Base-by-base conservation (phyloP, 2,113 vertebrate genomes). In the Ranitomeya variabilis region DNA sequence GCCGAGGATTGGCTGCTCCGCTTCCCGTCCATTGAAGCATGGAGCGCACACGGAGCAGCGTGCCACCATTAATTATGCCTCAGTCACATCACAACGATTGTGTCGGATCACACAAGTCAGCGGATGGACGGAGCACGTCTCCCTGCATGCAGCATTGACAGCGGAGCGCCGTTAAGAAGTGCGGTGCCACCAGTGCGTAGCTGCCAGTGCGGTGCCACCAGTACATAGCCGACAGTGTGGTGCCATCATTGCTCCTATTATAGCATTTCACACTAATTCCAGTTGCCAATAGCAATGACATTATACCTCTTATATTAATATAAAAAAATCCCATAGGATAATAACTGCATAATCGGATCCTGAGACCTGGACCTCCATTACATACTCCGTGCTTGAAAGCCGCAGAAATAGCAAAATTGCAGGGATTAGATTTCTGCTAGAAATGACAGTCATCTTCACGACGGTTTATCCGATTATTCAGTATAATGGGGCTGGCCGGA, bases 361-460 rank as follows among this genome's bases (percentile, higher is more conserved):
- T 4, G 52, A 79, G 51, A 55, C n/a, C 12, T 79, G n/a, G 21
- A 45, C 0, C 13, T 21, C 51, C n/a, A 23, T 79, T 45, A 55
- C n/a, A 23, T 5, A 55, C 23, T 55, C 52, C 54, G 4, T 6
- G 21, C n/a, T 3, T 52, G 73, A 51, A 77, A 18, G 37, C 12
- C 12, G 74, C 18, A 21, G 74, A 51, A 78, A 78, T 52, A 21
- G 45, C 51, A 51, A 79, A 79, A 79, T 79, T 79, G 76, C 51
- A 55, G 52, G 76, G 76, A 79, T 55, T 54, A 79, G 54, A 79
- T 55, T 79, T 55, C 21, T n/a, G 76, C 52, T 23, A 79, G 23
- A 76, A 55, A 79, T 79, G 54, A 79, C 73, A 52, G 52, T 79
- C 76, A 79, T 79, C 52, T 55, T n/a, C 21, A 23, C 15, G 76